Conservation (phyloP, 2,888 invertebrate genomes). For the Aspidapion aeneum region DNA sequence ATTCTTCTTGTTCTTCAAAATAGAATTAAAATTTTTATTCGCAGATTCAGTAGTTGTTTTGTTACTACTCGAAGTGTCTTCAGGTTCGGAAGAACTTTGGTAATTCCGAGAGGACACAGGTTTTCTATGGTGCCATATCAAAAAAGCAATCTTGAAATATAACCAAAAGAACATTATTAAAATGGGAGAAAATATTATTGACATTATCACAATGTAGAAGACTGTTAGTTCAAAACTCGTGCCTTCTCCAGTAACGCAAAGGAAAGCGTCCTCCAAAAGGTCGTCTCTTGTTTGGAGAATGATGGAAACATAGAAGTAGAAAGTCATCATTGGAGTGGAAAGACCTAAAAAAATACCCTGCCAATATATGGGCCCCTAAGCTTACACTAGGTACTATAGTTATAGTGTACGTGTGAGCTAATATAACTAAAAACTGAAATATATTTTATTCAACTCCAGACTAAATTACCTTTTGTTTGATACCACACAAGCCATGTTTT, state of each 20-base stretch:
- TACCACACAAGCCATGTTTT: too few relatives aligned
- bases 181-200: slow-evolving; percentile 50
- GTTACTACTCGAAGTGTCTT: slow-evolving; percentile 34
- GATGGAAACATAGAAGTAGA: slow-evolving; percentile 40
- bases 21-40: slow-evolving; percentile 16
- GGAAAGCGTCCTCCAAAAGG: slow-evolving; percentile 4
- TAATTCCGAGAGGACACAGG: slow-evolving; percentile 32
- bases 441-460: too few relatives aligned
- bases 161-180: slow-evolving; percentile 51
- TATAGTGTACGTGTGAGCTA: too few relatives aligned
- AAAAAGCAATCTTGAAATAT: slow-evolving; percentile 51
- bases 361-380: too few relatives aligned
- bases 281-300: slow-evolving; percentile 27
- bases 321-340: slow-evolving; percentile 47
- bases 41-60: slow-evolving; percentile 23
- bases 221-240: slow-evolving; percentile 31
- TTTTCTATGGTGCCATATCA: slow-evolving; percentile 51
- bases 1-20: slow-evolving; percentile 31
- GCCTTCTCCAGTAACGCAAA: slow-evolving; percentile 33
- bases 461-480: too few relatives aligned
- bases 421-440: too few relatives aligned
- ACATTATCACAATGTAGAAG: slow-evolving; percentile 38
- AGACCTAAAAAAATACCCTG: slow-evolving; percentile 42
- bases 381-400: too few relatives aligned
- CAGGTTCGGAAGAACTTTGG: slow-evolving; percentile 27